Percentiles rank a stretch among this genome's conserved stretches.
phyloP scores from a whole-genome alignment of 92 coral and sea anemone genomes.

The Epizoanthus rinbou region DNA sequence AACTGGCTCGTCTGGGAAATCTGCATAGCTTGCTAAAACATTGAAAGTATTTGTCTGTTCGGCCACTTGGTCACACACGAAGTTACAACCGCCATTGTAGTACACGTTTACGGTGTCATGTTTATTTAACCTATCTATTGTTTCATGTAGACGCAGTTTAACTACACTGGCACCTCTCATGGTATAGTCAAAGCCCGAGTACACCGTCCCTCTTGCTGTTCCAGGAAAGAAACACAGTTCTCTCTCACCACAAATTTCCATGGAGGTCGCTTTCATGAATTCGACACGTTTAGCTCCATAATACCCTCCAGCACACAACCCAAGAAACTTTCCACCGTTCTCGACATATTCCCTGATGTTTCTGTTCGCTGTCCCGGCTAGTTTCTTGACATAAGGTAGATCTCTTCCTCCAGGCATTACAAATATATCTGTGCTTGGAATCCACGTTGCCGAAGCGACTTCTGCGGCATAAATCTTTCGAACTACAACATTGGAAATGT shows the following conservation, averaged over 20 bases:
- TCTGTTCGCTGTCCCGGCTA: background rate
- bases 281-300: constrained; percentile 12
- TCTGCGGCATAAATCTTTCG: constrained; percentile 18
- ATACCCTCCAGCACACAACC: constrained; percentile 36
- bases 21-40: constrained; percentile 18
- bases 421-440: background rate
- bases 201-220: constrained; percentile 26
- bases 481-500: constrained; percentile 7
- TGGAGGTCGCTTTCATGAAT: constrained; percentile 1
- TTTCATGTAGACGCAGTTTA: constrained; percentile 11
- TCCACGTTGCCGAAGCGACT: constrained; percentile 1
- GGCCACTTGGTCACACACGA: background rate
- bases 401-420: constrained; percentile 34
- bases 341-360: constrained; percentile 9
- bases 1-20: constrained; percentile 5
- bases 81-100: constrained; percentile 27
- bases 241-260: constrained; percentile 18
- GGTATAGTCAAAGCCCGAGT: constrained; percentile 22
- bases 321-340: constrained; percentile 22
- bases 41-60: background rate
- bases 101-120: background rate
- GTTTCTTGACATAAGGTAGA: constrained; percentile 13
- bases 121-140: background rate
- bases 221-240: constrained; percentile 33
- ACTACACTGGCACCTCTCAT: constrained; percentile 6